These are phyloP conservation scores for Ormyrus nitidulus DNA, from an alignment of 2,888 invertebrate genomes.

Conservation along the genomic window DNA sequence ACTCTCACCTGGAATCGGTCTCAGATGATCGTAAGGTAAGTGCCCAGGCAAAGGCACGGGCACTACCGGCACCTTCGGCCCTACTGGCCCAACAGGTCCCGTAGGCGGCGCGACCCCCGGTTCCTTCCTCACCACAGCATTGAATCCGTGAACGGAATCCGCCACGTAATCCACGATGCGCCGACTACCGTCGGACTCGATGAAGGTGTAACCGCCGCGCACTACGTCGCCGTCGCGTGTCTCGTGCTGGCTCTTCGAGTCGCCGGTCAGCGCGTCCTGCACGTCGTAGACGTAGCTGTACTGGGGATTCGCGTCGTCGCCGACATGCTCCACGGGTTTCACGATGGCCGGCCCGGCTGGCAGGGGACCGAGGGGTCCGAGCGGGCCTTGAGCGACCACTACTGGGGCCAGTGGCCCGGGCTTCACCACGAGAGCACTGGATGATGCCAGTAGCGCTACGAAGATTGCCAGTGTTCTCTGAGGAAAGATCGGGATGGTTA, in stretches of 20 bases:
- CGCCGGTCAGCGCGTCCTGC: constrained; percentile 69
- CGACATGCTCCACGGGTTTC: background rate
- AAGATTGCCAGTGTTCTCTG: constrained; percentile 23
- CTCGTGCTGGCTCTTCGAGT: constrained; percentile 70
- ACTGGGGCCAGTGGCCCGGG: background rate
- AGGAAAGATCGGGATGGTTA: too few relatives aligned
- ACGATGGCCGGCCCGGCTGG: background rate
- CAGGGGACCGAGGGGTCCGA: background rate
- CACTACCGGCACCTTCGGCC: background rate
- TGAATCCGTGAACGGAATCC: constrained; percentile 70
- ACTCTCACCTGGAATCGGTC: constrained; percentile 21
- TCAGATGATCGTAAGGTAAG: background rate
- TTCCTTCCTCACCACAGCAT: constrained; percentile 71
- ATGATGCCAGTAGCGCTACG: constrained; percentile 7
- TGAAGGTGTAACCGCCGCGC: constrained; percentile 74
- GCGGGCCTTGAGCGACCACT: background rate
- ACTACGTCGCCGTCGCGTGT: constrained; percentile 70
- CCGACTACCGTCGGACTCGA: constrained; percentile 76
- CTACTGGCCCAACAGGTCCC: constrained; percentile 43
- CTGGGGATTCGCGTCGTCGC: constrained; percentile 64
- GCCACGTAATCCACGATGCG: constrained; percentile 71
- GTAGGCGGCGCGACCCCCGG: constrained; percentile 63
- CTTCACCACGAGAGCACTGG: constrained; percentile 30
- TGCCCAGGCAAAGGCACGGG: background rate
- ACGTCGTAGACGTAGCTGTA: constrained; percentile 71